Conservation (phyloP, 1,140 invertebrate genomes). For the Cotesia vestalis region DNA sequence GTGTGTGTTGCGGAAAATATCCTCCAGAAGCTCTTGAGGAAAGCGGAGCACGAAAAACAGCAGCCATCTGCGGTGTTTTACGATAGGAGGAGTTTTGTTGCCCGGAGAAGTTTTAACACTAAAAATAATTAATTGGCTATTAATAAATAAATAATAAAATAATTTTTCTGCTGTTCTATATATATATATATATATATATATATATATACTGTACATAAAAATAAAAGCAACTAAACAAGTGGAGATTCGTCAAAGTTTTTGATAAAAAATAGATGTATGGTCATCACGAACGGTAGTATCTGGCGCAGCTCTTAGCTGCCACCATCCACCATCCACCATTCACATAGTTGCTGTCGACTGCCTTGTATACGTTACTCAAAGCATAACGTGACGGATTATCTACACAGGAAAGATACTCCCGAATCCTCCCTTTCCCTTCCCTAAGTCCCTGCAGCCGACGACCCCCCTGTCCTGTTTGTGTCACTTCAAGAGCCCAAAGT, state of each 20-base stretch:
- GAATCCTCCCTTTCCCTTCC: constrained; percentile 26
- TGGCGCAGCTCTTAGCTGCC: constrained; percentile 35
- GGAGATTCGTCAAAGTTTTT: no score
- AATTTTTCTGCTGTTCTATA: no score
- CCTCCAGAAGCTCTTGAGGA: constrained; percentile 19
- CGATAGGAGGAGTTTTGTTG: neutral
- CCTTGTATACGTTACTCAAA: constrained; percentile 30
- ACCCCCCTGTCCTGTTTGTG: neutral
- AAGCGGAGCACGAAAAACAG: constrained; percentile 1
- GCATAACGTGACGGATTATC: constrained; percentile 37
- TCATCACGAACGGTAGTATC: constrained; percentile 32
- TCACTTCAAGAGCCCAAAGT: no score
- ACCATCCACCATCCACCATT: constrained; percentile 22
- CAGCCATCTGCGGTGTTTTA: neutral
- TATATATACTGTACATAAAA: no score
- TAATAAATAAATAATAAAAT: no score
- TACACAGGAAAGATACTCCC: constrained; percentile 36
- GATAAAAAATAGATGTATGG: no score
- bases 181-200: no score
- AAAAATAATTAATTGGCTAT: no score
- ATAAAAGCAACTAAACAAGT: no score
- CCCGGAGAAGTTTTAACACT: no score
- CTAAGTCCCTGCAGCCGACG: neutral
- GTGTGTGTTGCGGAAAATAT: constrained; percentile 8
- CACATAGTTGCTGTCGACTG: constrained; percentile 6